Conservation (phyloP, 1,140 invertebrate species). For the Drosophila rufa region DNA sequence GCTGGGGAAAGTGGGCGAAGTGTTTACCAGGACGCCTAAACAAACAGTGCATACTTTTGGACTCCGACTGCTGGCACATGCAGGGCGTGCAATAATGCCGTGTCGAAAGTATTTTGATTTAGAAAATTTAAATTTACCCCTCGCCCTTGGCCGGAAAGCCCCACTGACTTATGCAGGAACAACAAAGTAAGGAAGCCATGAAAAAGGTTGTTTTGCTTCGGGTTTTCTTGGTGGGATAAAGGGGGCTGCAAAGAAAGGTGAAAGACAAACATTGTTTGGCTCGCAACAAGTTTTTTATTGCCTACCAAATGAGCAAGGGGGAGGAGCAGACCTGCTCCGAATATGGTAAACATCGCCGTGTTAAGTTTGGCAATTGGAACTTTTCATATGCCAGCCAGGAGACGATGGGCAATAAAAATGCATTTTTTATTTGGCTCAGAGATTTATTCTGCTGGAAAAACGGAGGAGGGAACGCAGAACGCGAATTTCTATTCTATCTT, state of each 20-base stretch:
- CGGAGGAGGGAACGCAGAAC: slow-evolving; percentile 43
- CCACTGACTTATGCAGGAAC: slow-evolving; percentile 51
- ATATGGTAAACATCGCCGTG: slow-evolving; percentile 27
- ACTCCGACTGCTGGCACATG: slow-evolving; percentile 52
- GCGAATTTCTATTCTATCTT: slow-evolving; percentile 73
- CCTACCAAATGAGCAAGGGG: slow-evolving; percentile 73
- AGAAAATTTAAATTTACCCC: slow-evolving; percentile 71
- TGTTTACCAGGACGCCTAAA: slow-evolving; percentile 65
- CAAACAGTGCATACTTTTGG: slow-evolving; percentile 75
- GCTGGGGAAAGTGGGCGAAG: slow-evolving; percentile 8
- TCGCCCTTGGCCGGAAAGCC: slow-evolving; percentile 8
- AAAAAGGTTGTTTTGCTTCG: slow-evolving; percentile 39
- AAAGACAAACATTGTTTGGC: slow-evolving; percentile 66
- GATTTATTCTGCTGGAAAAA: slow-evolving; percentile 59
- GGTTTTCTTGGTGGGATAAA: background rate
- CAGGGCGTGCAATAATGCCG: slow-evolving; percentile 52
- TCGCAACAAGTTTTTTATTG: slow-evolving; percentile 77
- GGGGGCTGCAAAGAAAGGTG: slow-evolving; percentile 23
- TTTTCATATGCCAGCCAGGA: slow-evolving; percentile 36
- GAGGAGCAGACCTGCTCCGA: slow-evolving; percentile 2
- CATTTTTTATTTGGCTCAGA: slow-evolving; percentile 60
- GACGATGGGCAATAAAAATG: slow-evolving; percentile 65
- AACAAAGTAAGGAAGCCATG: slow-evolving; percentile 59
- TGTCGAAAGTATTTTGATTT: slow-evolving; percentile 76
- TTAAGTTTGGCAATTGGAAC: slow-evolving; percentile 56